These are phyloP conservation scores for Hirundo rustica DNA, from an alignment of 2,797 vertebrate species.

Conservation along the genomic window DNA sequence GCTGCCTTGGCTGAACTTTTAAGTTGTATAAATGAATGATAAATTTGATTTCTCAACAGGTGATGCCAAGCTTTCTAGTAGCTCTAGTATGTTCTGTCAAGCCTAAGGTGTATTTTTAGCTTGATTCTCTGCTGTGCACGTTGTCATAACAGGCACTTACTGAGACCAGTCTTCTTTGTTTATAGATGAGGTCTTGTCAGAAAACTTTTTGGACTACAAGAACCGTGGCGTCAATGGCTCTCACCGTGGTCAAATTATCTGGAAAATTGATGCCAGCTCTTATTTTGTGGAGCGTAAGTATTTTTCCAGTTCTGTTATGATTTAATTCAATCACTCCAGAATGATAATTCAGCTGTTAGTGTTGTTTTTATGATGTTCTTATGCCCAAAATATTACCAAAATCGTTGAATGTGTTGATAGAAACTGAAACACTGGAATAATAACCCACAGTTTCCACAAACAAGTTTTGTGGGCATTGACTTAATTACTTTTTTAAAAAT, in stretches of 20 bases:
- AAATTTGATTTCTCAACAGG: background rate
- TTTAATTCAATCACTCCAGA: background rate
- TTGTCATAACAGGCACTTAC: background rate
- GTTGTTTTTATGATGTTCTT: background rate
- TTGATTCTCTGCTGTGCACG: background rate
- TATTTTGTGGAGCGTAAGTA: slow-evolving; percentile 91
- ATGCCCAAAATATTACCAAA: background rate
- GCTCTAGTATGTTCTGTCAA: background rate
- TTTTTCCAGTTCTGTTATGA: background rate
- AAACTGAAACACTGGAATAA: background rate
- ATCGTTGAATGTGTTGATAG: background rate
- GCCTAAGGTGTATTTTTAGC: background rate
- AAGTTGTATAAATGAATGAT: background rate
- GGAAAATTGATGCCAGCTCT: slow-evolving; percentile 92
- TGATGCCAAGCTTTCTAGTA: background rate
- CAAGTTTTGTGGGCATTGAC: background rate
- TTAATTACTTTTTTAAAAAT: background rate
- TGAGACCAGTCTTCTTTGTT: background rate
- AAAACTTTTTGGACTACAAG: slow-evolving; percentile 98
- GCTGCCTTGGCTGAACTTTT: accelerated
- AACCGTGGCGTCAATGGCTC: slow-evolving; percentile 95
- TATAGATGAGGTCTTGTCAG: slow-evolving; percentile 90
- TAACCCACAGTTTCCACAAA: background rate
- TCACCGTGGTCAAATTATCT: slow-evolving; percentile 94
- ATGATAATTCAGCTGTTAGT: background rate